Conservation (phyloP, 1,140 invertebrate genomes). For the Plutomurus gul region DNA sequence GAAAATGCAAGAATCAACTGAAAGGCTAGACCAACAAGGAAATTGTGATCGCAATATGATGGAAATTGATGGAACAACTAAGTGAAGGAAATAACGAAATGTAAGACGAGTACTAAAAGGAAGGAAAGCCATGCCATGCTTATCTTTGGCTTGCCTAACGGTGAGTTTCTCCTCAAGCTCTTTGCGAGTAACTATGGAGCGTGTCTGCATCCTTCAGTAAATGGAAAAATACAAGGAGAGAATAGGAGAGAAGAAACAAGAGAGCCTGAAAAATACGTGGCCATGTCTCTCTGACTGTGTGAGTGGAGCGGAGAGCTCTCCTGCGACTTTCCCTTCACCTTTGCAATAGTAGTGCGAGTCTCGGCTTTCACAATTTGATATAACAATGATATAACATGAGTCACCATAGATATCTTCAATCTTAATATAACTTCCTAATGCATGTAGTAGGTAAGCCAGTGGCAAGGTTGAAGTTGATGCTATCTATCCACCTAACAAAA, state of each 20-base stretch:
- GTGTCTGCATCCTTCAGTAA: neutral
- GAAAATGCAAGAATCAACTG: neutral
- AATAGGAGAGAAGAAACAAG: neutral
- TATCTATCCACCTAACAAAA: neutral
- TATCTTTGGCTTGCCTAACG: neutral
- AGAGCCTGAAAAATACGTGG: neutral
- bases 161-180: neutral
- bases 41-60: constrained; percentile 43
- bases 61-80: constrained; percentile 42
- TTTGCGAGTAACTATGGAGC: neutral
- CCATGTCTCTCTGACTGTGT: too few relatives aligned
- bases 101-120: neutral
- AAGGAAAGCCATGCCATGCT: constrained; percentile 2
- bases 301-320: too few relatives aligned
- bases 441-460: neutral
- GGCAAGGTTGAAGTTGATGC: neutral
- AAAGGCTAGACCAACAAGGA: constrained; percentile 20
- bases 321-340: neutral
- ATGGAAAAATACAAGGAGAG: neutral
- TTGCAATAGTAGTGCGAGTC: neutral
- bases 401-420: neutral
- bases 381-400: neutral
- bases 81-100: constrained; percentile 22
- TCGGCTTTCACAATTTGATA: neutral
- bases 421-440: neutral